Percentiles rank a stretch among this genome's conserved stretches.
Evolutionary conservation across 2,797 vertebrate genomes (phyloP).

Genomic region (Pampus argenteus): DNA sequence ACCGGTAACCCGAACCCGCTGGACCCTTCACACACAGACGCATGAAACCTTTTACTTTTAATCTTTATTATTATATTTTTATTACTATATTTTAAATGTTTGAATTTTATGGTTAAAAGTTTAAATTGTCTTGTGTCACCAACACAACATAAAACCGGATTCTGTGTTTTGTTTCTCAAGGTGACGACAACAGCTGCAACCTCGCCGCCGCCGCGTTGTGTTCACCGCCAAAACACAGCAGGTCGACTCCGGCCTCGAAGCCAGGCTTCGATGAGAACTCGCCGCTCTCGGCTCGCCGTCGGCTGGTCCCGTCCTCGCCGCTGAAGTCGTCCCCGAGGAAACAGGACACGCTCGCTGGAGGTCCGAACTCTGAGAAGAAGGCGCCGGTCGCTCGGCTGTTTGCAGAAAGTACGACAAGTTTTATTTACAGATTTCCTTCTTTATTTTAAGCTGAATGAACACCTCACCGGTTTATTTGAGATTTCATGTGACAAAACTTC

Average conservation of each 20-base stretch:
- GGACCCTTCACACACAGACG: too few species aligned
- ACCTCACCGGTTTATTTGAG: too few species aligned
- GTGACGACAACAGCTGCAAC: conserved; percentile 93
- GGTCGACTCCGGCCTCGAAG: conserved; percentile 74
- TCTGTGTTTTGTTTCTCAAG: conserved; percentile 68
- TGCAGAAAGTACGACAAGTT: conserved; percentile 84
- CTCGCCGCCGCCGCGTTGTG: conserved; percentile 74
- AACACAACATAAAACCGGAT: too few species aligned
- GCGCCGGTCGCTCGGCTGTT: conserved; percentile 73
- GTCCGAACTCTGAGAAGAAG: conserved; percentile 17
- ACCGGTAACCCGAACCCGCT: too few species aligned
- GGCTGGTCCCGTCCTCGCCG: background rate
- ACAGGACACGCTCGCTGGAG: conserved; percentile 72
- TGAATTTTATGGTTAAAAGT: too few species aligned
- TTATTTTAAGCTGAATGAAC: too few species aligned
- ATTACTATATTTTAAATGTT: too few species aligned
- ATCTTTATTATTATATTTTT: too few species aligned
- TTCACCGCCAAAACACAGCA: conserved; percentile 90
- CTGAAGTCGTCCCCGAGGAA: conserved; percentile 21
- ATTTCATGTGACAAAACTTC: too few species aligned
- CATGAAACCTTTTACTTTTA: too few species aligned
- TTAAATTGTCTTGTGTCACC: too few species aligned
- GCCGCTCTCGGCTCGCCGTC: background rate
- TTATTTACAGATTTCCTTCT: background rate
- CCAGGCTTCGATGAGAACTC: conserved; percentile 82